Evolutionary conservation across 1,140 invertebrate genomes (phyloP).

Genomic region (Orussus abietinus): DNA sequence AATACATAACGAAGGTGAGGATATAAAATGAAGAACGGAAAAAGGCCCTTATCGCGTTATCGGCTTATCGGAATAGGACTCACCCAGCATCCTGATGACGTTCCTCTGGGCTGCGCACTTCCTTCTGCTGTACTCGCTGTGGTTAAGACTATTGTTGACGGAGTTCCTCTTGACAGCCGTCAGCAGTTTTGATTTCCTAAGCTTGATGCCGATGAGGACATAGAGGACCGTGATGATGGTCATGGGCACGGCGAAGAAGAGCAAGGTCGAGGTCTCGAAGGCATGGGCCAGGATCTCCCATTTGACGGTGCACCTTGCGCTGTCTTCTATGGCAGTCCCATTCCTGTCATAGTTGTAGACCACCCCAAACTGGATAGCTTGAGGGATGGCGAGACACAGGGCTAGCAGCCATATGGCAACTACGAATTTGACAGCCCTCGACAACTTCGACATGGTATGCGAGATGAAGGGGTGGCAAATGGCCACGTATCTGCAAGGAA

Average conservation of each 20-base stretch:
- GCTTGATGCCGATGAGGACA: constrained; percentile 73
- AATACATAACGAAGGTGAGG: no score
- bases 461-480: constrained; percentile 90
- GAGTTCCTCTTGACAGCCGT: constrained; percentile 46
- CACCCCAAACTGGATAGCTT: constrained; percentile 72
- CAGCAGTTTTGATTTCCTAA: constrained; percentile 61
- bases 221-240: constrained; percentile 80
- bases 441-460: constrained; percentile 79
- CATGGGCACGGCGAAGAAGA: constrained; percentile 86
- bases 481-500: constrained; percentile 72
- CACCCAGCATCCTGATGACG: constrained; percentile 66
- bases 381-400: constrained; percentile 73
- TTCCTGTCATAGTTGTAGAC: constrained; percentile 49
- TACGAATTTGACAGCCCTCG: constrained; percentile 67
- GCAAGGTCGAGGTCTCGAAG: constrained; percentile 78
- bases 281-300: constrained; percentile 65
- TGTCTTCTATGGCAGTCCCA: constrained; percentile 48
- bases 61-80: constrained; percentile 35
- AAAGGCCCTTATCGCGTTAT: constrained; percentile 8
- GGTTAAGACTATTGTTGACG: constrained; percentile 28
- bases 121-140: constrained; percentile 31
- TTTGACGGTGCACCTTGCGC: constrained; percentile 57
- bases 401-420: constrained; percentile 69
- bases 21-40: no score
- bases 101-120: constrained; percentile 54